These are phyloP conservation scores for Caenorhabditis elegans DNA, from an alignment of 1,140 invertebrate species.

Conservation along the genomic window DNA sequence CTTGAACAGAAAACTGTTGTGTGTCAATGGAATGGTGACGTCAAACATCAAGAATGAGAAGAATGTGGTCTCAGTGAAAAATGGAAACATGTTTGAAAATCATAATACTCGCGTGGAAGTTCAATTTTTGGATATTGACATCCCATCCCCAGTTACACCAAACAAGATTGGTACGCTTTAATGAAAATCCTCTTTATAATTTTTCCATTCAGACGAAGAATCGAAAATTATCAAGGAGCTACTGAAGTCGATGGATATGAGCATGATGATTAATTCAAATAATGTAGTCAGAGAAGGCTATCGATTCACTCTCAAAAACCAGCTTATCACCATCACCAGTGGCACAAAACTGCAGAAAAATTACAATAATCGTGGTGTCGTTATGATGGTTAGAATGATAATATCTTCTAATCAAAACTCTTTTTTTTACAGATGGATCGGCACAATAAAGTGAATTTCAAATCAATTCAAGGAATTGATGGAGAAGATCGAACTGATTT, in stretches of 20 bases:
- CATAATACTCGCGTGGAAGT: not conserved
- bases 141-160: not conserved
- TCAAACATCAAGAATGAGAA: not conserved
- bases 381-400: constrained; percentile 10
- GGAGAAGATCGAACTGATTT: not conserved
- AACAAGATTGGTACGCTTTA: not conserved
- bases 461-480: not conserved
- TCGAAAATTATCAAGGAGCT: not conserved
- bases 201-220: too few relatives aligned
- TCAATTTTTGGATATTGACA: not conserved
- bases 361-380: not conserved
- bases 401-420: not conserved
- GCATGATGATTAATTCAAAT: constrained; percentile 9
- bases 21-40: constrained; percentile 13
- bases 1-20: not conserved
- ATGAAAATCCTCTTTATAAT: too few relatives aligned
- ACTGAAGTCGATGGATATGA: constrained; percentile 1
- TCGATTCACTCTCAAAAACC: not conserved
- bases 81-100: not conserved
- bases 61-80: not conserved
- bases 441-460: not conserved
- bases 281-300: not conserved
- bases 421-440: not conserved
- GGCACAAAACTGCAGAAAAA: not conserved
- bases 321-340: not conserved